Conservation (phyloP, 2,888 invertebrate genomes). For the Lasioglossum pauxillum region DNA sequence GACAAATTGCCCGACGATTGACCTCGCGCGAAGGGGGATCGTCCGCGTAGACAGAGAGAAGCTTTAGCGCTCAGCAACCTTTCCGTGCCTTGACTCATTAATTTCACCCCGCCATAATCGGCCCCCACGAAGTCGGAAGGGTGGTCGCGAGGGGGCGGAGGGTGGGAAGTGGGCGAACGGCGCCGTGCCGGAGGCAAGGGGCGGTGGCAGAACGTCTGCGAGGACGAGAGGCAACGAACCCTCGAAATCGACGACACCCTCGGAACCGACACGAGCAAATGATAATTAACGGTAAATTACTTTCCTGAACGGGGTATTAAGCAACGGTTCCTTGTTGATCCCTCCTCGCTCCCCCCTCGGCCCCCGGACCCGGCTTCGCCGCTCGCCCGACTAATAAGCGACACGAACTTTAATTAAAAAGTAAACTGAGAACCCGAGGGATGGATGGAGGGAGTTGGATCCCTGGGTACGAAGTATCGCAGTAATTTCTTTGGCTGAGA, state of each 20-base stretch:
- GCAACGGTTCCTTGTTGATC: constrained; percentile 57
- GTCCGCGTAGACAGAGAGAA: constrained; percentile 56
- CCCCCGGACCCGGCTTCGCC: constrained; percentile 18
- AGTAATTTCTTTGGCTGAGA: constrained; percentile 45
- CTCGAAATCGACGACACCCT: constrained; percentile 66
- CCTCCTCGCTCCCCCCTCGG: neutral
- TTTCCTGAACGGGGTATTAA: constrained; percentile 58
- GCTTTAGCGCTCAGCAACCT: constrained; percentile 45
- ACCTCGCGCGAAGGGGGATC: constrained; percentile 53
- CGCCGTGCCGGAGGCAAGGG: neutral
- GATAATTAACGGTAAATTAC: constrained; percentile 66
- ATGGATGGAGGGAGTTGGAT: no score
- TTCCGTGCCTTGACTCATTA: constrained; percentile 68
- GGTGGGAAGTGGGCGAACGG: neutral
- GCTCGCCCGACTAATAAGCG: constrained; percentile 51
- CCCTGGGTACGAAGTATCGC: constrained; percentile 24
- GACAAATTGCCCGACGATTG: constrained; percentile 77
- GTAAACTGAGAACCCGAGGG: constrained; percentile 46
- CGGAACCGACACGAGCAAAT: constrained; percentile 52
- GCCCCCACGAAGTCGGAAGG: constrained; percentile 26
- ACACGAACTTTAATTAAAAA: constrained; percentile 61
- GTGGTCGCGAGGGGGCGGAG: neutral
- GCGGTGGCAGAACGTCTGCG: neutral
- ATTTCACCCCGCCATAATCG: constrained; percentile 71
- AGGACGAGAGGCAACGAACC: constrained; percentile 49